phyloP scores from a whole-genome alignment of 2,888 invertebrate species.

The Cheiracanthium punctorium region DNA sequence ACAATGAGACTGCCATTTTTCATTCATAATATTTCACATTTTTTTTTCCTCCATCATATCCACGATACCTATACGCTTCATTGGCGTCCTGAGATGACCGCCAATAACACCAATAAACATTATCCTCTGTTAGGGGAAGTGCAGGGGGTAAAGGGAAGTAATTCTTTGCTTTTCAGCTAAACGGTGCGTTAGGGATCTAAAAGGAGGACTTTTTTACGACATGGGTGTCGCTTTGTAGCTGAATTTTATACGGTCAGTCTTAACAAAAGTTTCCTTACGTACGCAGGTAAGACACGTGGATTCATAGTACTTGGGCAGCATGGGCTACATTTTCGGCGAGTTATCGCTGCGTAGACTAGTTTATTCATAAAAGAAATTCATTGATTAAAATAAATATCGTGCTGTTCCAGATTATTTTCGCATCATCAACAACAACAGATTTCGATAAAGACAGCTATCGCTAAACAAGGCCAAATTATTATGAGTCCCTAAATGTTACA shows the following conservation, averaged over 20 bases:
- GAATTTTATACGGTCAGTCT: conserved; percentile 63
- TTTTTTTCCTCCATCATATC: conserved; percentile 38
- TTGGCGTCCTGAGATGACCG: conserved; percentile 63
- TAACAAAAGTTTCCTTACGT: conserved; percentile 53
- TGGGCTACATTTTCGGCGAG: not conserved
- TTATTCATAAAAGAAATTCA: too few relatives aligned
- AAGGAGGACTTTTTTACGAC: conserved; percentile 62
- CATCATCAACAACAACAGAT: too few relatives aligned
- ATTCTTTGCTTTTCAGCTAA: conserved; percentile 60
- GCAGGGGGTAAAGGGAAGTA: conserved; percentile 28
- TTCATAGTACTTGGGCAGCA: not conserved
- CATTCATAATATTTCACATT: conserved; percentile 41
- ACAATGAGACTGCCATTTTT: conserved; percentile 50
- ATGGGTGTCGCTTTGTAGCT: conserved; percentile 56
- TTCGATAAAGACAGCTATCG: too few relatives aligned
- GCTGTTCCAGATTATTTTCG: too few relatives aligned
- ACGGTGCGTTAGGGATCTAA: conserved; percentile 55
- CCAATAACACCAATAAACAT: conserved; percentile 55
- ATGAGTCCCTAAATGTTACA: too few relatives aligned
- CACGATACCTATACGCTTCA: conserved; percentile 60
- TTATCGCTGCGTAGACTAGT: too few relatives aligned
- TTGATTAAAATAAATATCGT: too few relatives aligned
- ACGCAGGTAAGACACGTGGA: conserved; percentile 63
- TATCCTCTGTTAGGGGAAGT: conserved; percentile 22
- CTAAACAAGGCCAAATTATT: too few relatives aligned